Percentiles rank a stretch among this genome's conserved stretches.
phyloP scores from a whole-genome alignment of 2,113 vertebrate genomes.

The Sapayoa aenigma region DNA sequence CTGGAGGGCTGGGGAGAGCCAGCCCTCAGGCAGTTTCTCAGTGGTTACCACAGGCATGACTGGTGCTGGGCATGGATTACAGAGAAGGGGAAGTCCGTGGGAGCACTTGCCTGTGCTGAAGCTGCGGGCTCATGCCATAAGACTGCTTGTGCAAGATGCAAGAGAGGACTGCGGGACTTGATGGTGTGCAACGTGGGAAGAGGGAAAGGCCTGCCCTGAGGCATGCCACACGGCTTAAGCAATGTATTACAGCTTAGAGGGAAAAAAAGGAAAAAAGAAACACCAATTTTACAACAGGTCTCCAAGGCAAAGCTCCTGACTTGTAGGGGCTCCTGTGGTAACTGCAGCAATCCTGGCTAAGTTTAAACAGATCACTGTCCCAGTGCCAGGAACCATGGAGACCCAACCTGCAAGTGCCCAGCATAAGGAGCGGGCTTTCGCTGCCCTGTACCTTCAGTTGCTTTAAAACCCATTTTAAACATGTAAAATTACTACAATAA shows the following conservation, averaged over 20 bases:
- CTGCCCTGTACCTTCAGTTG: background rate
- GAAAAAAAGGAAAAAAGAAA: background rate
- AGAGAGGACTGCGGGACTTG: background rate
- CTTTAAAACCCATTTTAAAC: background rate
- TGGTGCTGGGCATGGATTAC: background rate
- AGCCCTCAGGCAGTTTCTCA: background rate
- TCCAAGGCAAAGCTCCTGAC: background rate
- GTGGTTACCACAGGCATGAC: background rate
- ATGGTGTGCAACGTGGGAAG: background rate
- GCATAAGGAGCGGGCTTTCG: background rate
- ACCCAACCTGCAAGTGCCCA: background rate
- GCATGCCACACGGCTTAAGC: background rate
- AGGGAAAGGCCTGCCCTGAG: slow-evolving; percentile 1
- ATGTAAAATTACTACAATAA: background rate
- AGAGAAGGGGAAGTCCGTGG: background rate
- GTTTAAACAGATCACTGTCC: background rate
- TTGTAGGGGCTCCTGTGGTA: background rate
- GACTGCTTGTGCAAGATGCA: background rate
- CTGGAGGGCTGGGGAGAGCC: background rate
- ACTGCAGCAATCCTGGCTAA: background rate
- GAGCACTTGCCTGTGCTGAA: background rate
- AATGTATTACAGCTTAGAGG: background rate
- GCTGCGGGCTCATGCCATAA: rapidly evolving
- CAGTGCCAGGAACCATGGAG: background rate
- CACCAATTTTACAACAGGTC: background rate